Evolutionary conservation across 2,888 invertebrate genomes (phyloP).

Genomic region (Pediacus dermestoides): DNA sequence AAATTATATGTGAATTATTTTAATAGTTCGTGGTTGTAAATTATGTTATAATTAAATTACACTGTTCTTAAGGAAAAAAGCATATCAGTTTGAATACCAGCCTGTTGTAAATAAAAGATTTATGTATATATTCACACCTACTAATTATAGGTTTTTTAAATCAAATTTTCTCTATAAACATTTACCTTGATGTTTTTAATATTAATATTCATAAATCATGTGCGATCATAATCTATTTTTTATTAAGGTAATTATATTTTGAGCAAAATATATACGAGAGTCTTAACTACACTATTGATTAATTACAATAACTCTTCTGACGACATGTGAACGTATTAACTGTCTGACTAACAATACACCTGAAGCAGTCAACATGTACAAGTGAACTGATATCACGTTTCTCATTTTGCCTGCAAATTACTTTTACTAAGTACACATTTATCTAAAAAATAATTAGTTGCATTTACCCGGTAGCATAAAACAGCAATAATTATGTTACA

Average conservation of each 20-base stretch:
- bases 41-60: no score
- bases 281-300: conserved; percentile 6
- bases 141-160: conserved; percentile 1
- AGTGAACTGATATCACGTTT: conserved; percentile 8
- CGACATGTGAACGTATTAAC: not conserved
- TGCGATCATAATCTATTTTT: conserved; percentile 1
- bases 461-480: no score
- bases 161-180: not conserved
- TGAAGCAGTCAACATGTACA: conserved; percentile 2
- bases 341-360: conserved; percentile 3
- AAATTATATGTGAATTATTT: no score
- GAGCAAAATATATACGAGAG: not conserved
- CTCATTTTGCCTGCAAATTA: conserved; percentile 8
- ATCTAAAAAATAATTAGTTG: no score
- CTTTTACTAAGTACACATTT: conserved; percentile 5
- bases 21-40: no score
- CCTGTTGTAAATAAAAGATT: not conserved
- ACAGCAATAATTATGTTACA: no score
- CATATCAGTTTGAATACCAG: conserved; percentile 2
- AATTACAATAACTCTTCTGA: conserved; percentile 7
- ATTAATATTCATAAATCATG: conserved; percentile 4
- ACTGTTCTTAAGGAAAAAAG: no score
- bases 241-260: conserved; percentile 4
- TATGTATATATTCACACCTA: conserved; percentile 1
- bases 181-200: not conserved